A percentile compares a stretch with the other conserved stretches of the same genome.
These are phyloP conservation scores for Rhagologus leucostigma DNA, from an alignment of 2,113 vertebrate genomes.

Conservation along the genomic window DNA sequence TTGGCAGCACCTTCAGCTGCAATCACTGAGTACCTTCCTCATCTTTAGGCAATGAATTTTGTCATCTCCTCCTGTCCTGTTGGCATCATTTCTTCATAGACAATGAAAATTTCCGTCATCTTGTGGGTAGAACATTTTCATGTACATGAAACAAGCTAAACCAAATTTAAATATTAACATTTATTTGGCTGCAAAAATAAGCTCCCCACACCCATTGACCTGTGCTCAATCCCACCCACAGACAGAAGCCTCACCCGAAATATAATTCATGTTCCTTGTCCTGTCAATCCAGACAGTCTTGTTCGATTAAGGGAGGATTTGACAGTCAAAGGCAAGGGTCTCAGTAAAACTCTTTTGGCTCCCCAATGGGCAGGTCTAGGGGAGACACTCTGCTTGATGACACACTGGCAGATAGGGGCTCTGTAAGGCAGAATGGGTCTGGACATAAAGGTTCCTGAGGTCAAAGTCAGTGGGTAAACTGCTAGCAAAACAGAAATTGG, in stretches of 20 bases:
- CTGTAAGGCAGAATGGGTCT: neutral
- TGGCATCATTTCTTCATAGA: neutral
- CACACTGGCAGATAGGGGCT: neutral
- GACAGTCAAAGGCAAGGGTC: neutral
- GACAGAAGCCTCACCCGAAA: neutral
- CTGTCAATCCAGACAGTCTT: neutral
- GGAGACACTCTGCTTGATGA: neutral
- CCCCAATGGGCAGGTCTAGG: neutral
- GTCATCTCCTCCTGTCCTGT: neutral
- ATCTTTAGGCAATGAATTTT: neutral
- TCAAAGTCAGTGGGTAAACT: neutral
- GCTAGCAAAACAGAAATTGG: neutral
- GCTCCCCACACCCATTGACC: neutral
- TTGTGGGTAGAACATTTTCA: neutral
- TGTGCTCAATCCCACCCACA: neutral
- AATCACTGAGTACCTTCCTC: neutral
- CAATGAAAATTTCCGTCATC: neutral
- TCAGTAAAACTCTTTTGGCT: neutral
- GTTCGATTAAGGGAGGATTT: neutral
- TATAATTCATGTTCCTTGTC: neutral
- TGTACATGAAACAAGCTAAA: neutral
- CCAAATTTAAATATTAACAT: neutral
- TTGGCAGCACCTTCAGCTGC: neutral
- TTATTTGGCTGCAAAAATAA: neutral
- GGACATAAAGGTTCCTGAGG: neutral